Percentiles rank a stretch among this genome's conserved stretches.
These are phyloP conservation scores for Recurvirostra avosetta DNA, from an alignment of 2,113 vertebrate genomes.

Conservation along the genomic window DNA sequence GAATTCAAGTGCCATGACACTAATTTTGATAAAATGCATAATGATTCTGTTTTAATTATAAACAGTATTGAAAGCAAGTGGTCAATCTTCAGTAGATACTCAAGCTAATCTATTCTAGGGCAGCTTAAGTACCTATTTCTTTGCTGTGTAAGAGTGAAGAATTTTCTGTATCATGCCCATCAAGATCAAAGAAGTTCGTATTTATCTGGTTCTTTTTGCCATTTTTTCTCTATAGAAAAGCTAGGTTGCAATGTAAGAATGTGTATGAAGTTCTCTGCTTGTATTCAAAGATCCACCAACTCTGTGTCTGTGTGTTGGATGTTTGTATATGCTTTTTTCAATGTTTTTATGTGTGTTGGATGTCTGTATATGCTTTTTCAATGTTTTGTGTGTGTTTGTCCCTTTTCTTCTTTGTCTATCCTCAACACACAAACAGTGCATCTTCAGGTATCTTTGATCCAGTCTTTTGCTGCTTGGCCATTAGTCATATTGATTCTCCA, in stretches of 20 bases:
- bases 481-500: not conserved
- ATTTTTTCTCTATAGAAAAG: not conserved
- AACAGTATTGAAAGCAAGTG: not conserved
- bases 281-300: not conserved
- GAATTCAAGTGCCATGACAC: not conserved
- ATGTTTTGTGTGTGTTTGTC: accelerated
- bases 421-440: not conserved
- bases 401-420: not conserved
- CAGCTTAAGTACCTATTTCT: not conserved
- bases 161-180: not conserved
- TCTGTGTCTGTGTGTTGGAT: not conserved
- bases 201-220: not conserved
- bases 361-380: not conserved
- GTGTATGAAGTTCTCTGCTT: not conserved
- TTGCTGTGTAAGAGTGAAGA: not conserved
- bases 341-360: accelerated
- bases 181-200: not conserved
- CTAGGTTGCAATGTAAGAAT: not conserved
- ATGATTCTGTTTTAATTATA: not conserved
- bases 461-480: not conserved
- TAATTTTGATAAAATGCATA: not conserved
- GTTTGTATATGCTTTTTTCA: not conserved
- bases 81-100: not conserved
- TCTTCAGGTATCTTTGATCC: not conserved
- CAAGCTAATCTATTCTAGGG: not conserved